phyloP scores from a whole-genome alignment of 2,797 vertebrate species.

The Podarcis siculus region DNA sequence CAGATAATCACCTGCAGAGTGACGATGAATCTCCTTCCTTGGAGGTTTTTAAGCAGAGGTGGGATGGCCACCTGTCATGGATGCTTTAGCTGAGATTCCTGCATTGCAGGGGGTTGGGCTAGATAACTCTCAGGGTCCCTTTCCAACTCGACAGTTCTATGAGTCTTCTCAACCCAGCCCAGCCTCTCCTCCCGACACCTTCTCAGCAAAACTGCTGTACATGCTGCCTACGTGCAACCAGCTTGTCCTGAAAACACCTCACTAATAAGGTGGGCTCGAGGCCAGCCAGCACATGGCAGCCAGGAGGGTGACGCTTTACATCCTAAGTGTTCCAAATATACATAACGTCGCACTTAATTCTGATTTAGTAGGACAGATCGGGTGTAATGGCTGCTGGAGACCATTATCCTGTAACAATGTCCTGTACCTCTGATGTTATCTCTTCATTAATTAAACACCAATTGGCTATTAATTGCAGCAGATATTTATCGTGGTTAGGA shows the following conservation, averaged over 20 bases:
- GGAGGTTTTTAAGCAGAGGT: background rate
- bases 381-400: constrained; percentile 55
- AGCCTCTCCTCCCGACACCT: constrained; percentile 22
- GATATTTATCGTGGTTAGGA: constrained; percentile 31
- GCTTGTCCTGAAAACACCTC: constrained; percentile 39
- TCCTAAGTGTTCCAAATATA: constrained; percentile 60
- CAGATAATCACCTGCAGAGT: background rate
- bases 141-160: background rate
- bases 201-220: constrained; percentile 26
- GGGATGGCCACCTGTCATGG: background rate
- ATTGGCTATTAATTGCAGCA: constrained; percentile 56
- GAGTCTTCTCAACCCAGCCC: background rate
- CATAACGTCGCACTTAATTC: constrained; percentile 48
- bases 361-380: constrained; percentile 64
- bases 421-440: constrained; percentile 60
- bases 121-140: too few species aligned
- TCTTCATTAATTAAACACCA: constrained; percentile 71
- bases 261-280: constrained; percentile 56
- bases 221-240: background rate
- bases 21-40: background rate
- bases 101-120: too few species aligned
- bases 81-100: too few species aligned
- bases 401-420: constrained; percentile 64
- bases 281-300: constrained; percentile 40
- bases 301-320: constrained; percentile 6